Conservation (phyloP, 2,797 vertebrate species). For the Platalea minor region DNA sequence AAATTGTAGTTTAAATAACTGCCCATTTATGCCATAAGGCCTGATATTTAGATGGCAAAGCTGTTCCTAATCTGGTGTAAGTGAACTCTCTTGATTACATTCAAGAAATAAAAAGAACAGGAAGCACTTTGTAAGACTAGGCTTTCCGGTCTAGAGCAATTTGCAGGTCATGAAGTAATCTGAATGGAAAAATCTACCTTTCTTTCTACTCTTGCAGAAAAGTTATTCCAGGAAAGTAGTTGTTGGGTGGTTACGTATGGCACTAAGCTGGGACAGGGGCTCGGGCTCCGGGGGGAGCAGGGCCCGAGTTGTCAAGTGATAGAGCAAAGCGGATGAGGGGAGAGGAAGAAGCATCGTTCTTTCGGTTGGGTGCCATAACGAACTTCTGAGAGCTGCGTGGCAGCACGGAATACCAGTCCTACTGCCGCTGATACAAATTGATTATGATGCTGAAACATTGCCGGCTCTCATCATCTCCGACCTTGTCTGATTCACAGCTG, state of each 20-base stretch:
- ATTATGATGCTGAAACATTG: slow-evolving; percentile 45
- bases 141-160: not conserved
- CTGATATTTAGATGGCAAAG: not conserved
- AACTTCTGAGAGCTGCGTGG: not conserved
- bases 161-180: not conserved
- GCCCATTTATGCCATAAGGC: not conserved
- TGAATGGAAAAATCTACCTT: not conserved
- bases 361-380: not conserved
- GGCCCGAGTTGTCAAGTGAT: not conserved
- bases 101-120: not conserved
- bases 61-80: not conserved
- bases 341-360: not conserved
- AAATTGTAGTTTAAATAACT: not conserved
- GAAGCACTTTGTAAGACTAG: not conserved
- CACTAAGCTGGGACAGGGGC: not conserved
- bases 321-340: accelerated
- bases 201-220: not conserved
- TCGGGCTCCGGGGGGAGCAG: not conserved
- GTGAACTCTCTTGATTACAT: not conserved
- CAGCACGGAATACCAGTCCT: not conserved
- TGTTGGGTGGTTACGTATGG: not conserved
- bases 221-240: not conserved
- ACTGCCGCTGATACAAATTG: slow-evolving; percentile 33
- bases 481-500: slow-evolving; percentile 70
- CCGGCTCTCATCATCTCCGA: slow-evolving; percentile 47